These are phyloP conservation scores for Gambusia holbrooki DNA, from an alignment of 2,113 vertebrate genomes.

Conservation along the genomic window DNA sequence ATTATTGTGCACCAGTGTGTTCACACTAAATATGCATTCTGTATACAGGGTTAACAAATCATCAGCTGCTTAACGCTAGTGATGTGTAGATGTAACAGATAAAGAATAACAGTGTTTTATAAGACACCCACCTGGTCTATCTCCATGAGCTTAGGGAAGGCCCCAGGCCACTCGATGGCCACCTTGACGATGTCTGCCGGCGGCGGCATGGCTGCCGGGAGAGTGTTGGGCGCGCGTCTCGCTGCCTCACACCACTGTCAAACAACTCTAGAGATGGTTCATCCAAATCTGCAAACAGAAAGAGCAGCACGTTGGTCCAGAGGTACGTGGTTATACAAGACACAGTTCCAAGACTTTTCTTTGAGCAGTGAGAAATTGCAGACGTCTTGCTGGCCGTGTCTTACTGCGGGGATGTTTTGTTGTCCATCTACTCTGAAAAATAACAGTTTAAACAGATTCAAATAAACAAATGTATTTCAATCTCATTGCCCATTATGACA, in stretches of 20 bases:
- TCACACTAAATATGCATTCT: slow-evolving; percentile 12
- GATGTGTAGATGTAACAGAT: not conserved
- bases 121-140: slow-evolving; percentile 92
- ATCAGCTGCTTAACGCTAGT: not conserved
- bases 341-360: not conserved
- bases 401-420: no score
- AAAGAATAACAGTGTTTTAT: not conserved
- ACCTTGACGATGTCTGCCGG: slow-evolving; percentile 97
- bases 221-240: slow-evolving; percentile 76
- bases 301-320: not conserved
- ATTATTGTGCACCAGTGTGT: slow-evolving; percentile 19
- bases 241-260: slow-evolving; percentile 66
- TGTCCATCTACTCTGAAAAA: no score
- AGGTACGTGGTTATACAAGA: not conserved
- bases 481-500: no score
- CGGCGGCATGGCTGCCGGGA: slow-evolving; percentile 88
- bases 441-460: not conserved
- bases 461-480: not conserved
- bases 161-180: slow-evolving; percentile 96
- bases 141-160: slow-evolving; percentile 97
- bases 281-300: slow-evolving; percentile 74
- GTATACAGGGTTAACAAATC: slow-evolving; percentile 8
- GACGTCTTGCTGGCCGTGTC: not conserved
- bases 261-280: slow-evolving; percentile 49
- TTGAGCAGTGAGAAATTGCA: not conserved